Evolutionary conservation across 2,113 vertebrate genomes (phyloP), one percentile per base, ranked within the genome.

Genomic region (Perca fluviatilis): DNA sequence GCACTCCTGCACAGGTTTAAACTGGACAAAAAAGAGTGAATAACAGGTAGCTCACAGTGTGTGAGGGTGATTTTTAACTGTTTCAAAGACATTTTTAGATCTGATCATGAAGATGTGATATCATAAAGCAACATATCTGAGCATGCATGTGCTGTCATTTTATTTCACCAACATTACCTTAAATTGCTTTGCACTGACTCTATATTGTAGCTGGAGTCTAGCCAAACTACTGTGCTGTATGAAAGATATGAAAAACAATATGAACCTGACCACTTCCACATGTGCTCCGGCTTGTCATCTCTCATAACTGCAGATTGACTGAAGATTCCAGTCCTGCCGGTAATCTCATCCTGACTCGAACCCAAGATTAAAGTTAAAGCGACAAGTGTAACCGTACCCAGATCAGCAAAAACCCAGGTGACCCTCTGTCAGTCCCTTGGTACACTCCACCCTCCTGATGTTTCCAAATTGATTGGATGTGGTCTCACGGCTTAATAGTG

Each of bases 401-500:
- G 47, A 77, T 87, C 79, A 54, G 19, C 15, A 14, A 53, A 66
- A 72, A 66, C 36, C 50, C 74, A 82, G 78, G 81, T 86, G 76
- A 92, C 77, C 80, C 58, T 73, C 43, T 12, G 72, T 79, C 75
- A n/a, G 65, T 53, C 43, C 51, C 49, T 90, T 46, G 8, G 33
- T 60, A 30, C 30, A 21, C 81, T 68, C 84, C 63, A 53, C 61
- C 75, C 77, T 85, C 50, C 53, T 75, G 49, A 78, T 79, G 70
- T 79, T 69, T 76, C 74, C 23, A 47, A 83, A 90, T 68, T 86
- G 87, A 91, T 87, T 90, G 74, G 74, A 78, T 88, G 85, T 76
- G 81, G 91, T 83, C 79, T 43, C 30, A 25, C 0, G 27, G 83
- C 84, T 88, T 91, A 93, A 92, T 92, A 88, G 36, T 72, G 77